Evolutionary conservation across 2,888 invertebrate genomes (phyloP).

Genomic region (Latheticus oryzae): DNA sequence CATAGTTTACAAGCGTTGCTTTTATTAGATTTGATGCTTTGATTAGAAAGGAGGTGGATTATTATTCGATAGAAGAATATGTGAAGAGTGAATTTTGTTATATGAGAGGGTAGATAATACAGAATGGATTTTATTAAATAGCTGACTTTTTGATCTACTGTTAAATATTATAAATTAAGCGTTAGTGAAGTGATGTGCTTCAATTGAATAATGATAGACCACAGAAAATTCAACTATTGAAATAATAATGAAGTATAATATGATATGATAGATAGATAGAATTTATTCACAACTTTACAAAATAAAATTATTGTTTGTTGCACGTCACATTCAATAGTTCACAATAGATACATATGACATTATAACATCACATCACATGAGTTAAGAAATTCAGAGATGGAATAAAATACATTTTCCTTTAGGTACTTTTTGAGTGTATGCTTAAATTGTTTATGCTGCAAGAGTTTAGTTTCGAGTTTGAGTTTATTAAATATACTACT

Average conservation of each 20-base stretch:
- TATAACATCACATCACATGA: constrained; percentile 1
- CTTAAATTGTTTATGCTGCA: neutral
- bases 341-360: neutral
- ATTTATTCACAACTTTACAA: neutral
- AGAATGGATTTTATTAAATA: no score
- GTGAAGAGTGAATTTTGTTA: no score
- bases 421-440: neutral
- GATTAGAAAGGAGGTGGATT: constrained; percentile 30
- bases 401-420: neutral
- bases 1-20: constrained; percentile 35
- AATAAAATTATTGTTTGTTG: no score
- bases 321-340: no score
- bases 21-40: constrained; percentile 43
- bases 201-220: no score
- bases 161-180: no score
- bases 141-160: no score
- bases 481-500: neutral
- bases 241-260: neutral
- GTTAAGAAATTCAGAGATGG: neutral
- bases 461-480: neutral
- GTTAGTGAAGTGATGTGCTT: no score
- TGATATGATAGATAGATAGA: neutral
- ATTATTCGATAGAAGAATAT: no score
- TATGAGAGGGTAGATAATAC: no score
- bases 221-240: no score